These are phyloP conservation scores for Drosophila sturtevanti DNA, from an alignment of 1,140 invertebrate species.

Conservation along the genomic window DNA sequence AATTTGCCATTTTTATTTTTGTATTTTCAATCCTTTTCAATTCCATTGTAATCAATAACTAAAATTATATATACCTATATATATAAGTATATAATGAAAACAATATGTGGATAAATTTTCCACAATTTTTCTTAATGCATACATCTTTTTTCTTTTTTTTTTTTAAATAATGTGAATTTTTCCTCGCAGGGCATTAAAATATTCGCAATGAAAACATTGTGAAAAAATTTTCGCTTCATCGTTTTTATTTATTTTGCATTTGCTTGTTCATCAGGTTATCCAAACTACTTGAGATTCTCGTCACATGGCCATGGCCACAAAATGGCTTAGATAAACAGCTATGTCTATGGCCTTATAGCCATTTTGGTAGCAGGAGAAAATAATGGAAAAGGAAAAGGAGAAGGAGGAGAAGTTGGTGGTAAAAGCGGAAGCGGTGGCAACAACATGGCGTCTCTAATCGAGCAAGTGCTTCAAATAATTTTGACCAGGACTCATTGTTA, in stretches of 20 bases:
- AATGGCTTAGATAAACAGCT: conserved; percentile 61
- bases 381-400: background rate
- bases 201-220: too few species aligned
- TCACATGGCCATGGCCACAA: conserved; percentile 62
- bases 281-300: conserved; percentile 65
- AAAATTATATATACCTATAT: too few species aligned
- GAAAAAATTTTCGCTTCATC: background rate
- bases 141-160: background rate
- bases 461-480: conserved; percentile 75
- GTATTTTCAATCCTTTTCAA: too few species aligned
- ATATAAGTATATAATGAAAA: too few species aligned
- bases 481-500: conserved; percentile 50
- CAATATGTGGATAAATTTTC: too few species aligned
- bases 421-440: conserved; percentile 1
- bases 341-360: background rate
- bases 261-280: conserved; percentile 35
- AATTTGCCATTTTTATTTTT: too few species aligned
- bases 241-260: conserved; percentile 69
- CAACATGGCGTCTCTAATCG: conserved; percentile 68
- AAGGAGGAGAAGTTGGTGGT: too few species aligned
- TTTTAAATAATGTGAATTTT: background rate
- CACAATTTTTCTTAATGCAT: background rate
- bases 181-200: background rate
- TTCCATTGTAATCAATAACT: too few species aligned
- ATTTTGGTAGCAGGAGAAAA: background rate